These are phyloP conservation scores for Cydia pomonella DNA, from an alignment of 1,140 invertebrate genomes.

Conservation along the genomic window DNA sequence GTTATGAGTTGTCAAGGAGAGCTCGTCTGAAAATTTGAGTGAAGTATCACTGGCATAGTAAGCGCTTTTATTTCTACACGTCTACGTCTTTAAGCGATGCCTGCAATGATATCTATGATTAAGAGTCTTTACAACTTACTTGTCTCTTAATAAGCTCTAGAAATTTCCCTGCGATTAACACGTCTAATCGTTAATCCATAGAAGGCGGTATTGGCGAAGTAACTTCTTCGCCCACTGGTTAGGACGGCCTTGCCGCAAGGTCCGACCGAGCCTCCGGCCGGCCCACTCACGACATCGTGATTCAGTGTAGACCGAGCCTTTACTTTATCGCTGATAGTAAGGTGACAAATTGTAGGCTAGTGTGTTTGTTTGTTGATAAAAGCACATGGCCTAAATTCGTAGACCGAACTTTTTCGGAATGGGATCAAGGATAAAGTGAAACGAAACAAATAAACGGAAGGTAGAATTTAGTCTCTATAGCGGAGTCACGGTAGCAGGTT, in stretches of 20 bases:
- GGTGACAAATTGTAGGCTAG: not conserved
- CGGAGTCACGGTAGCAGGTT: not conserved
- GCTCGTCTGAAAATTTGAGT: too few species aligned
- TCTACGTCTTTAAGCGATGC: too few species aligned
- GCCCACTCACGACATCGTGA: constrained; percentile 39
- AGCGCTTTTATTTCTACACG: too few species aligned
- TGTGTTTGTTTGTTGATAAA: constrained; percentile 19
- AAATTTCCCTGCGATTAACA: constrained; percentile 5
- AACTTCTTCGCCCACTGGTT: constrained; percentile 49
- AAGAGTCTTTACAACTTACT: not conserved
- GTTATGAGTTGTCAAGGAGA: too few species aligned
- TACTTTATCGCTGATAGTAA: constrained; percentile 1
- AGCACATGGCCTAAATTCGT: not conserved
- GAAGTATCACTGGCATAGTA: too few species aligned
- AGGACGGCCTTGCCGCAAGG: constrained; percentile 72
- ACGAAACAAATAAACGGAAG: not conserved
- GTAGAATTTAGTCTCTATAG: not conserved
- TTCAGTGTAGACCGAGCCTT: not conserved
- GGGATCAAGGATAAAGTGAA: not conserved
- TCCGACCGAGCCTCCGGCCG: constrained; percentile 68
- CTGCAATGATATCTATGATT: not conserved
- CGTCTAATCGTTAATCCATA: constrained; percentile 43
- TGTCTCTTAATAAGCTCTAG: constrained; percentile 3
- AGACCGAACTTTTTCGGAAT: not conserved
- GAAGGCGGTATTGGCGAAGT: constrained; percentile 55